Conservation (phyloP, 2,888 invertebrate genomes). For the Drosophila nigricruria region DNA sequence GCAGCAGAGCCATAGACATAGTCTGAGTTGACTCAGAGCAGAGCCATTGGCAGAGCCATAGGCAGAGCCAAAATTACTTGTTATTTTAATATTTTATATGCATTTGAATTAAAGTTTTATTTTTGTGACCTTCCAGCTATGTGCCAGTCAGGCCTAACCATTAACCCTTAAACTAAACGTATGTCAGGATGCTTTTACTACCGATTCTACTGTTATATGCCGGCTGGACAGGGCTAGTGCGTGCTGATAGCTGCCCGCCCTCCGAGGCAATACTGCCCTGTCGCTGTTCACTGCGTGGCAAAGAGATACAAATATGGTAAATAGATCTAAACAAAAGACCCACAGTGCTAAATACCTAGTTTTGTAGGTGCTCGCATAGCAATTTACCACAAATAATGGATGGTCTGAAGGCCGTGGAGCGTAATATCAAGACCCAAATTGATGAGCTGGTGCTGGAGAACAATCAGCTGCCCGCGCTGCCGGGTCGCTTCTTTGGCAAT, state of each 20-base stretch:
- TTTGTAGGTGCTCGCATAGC: constrained; percentile 95
- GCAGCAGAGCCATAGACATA: no score
- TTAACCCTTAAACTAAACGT: constrained; percentile 12
- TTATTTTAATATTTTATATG: no score
- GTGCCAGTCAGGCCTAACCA: constrained; percentile 32
- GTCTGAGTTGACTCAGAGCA: no score
- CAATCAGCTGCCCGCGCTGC: constrained; percentile 93
- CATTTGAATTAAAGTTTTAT: not conserved
- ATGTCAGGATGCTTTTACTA: constrained; percentile 52
- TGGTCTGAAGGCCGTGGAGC: constrained; percentile 89
- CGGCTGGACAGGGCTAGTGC: constrained; percentile 29
- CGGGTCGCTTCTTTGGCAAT: constrained; percentile 92
- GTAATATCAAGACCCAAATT: constrained; percentile 89
- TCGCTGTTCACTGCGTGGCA: constrained; percentile 91
- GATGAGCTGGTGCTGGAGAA: constrained; percentile 95
- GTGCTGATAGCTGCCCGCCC: constrained; percentile 88
- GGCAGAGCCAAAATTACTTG: no score
- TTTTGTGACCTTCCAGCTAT: constrained; percentile 48
- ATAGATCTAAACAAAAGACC: not conserved
- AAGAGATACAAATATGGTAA: constrained; percentile 95
- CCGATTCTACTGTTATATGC: constrained; percentile 49
- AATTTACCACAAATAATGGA: constrained; percentile 91
- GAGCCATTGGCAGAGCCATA: no score
- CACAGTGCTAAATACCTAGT: not conserved
- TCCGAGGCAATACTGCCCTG: constrained; percentile 93